Base-by-base conservation (phyloP, 2,113 vertebrate genomes). In the Sebastes schlegelii region DNA sequence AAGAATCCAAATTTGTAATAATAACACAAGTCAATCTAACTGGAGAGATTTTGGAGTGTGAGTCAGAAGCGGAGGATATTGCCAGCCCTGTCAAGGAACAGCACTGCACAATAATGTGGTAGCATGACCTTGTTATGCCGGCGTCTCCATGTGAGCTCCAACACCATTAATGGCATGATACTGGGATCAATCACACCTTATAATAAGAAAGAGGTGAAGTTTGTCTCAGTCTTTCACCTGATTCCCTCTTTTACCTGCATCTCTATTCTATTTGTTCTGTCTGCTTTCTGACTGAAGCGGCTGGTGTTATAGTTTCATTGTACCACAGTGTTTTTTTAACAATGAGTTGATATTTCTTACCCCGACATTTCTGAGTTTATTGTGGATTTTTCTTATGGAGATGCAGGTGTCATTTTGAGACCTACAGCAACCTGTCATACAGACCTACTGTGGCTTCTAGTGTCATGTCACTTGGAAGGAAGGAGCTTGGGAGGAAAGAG, bases 111-210 rank as follows among this genome's bases (percentile, higher is more conserved):
- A 62, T 82, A 72, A 89, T 82, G 67, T 42, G 77, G 70, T 69
- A 77, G 83, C 79, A 55, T 77, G 80, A 89, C 85, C 89, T 92
- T 91, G 83, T 92, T 88, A 84, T 88, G 57, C 75, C 0, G 13
- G 40, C 0, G 46, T 77, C 77, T 77, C 13, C 1, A 62, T 80
- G 76, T 77, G 80, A 88, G 83, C 83, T 82, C 76, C 80, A 58
- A 73, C 91, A 77, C 90, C 54, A 74, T 88, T 81, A 89, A 86
- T 88, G 83, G 80, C 58, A 74, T 52, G 72, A 88, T 80, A 64
- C 79, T 72, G 83, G 85, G 81, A 92, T 91, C 85, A 89, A 83
- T 91, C 85, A 83, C 77, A 87, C 77, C 85, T 80, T 57, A 81
- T 87, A 88, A 88, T 82, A 88, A 69, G 79, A 84, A 74, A 82